Percentiles rank a stretch among this genome's conserved stretches.
Evolutionary conservation across 2,113 vertebrate genomes (phyloP).

Genomic region (Oxyura jamaicensis): DNA sequence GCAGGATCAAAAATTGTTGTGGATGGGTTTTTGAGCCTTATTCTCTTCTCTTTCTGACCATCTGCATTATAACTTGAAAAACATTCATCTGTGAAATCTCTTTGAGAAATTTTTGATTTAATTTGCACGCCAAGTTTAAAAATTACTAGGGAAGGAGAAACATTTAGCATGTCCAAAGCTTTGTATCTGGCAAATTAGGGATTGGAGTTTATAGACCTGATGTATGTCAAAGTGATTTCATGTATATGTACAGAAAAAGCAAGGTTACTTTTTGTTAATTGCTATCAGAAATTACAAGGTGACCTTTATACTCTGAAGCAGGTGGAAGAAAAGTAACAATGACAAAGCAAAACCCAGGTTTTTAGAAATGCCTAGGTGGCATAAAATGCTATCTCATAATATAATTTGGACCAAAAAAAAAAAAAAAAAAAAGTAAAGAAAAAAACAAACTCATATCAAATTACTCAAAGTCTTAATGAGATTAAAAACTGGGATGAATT

Average conservation of each 20-base stretch:
- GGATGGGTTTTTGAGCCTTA: not conserved
- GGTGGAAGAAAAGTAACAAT: not conserved
- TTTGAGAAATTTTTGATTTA: not conserved
- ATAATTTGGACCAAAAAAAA: not conserved
- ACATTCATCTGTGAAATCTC: not conserved
- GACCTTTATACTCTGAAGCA: not conserved
- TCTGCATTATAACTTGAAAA: not conserved
- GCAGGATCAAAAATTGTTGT: not conserved
- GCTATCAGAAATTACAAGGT: not conserved
- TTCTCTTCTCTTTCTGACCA: not conserved
- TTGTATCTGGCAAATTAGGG: not conserved
- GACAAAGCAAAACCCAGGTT: not conserved
- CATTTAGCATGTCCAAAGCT: not conserved
- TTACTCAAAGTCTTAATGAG: not conserved
- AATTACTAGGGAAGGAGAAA: not conserved
- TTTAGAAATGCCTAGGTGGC: not conserved
- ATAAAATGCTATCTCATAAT: not conserved
- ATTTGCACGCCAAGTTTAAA: not conserved
- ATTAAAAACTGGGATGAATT: not conserved
- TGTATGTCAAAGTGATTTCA: not conserved
- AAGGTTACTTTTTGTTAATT: not conserved
- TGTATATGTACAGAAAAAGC: not conserved
- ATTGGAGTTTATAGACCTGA: not conserved
- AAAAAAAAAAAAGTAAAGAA: not conserved
- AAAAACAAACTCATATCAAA: not conserved